Evolutionary conservation across 2,888 invertebrate species (phyloP).

Genomic region (Noctua janthina): DNA sequence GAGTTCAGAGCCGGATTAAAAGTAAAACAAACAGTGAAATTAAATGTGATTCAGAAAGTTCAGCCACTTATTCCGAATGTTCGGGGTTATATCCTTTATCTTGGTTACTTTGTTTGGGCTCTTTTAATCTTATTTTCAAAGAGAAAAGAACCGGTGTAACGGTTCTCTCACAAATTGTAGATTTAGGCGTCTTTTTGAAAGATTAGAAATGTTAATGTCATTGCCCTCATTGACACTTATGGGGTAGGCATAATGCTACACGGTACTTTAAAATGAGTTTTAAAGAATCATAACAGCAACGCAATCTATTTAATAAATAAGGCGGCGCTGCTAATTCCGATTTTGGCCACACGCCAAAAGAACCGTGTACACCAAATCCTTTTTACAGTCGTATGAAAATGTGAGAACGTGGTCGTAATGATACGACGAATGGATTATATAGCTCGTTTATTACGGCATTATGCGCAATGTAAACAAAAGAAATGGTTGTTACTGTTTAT

Average conservation of each 20-base stretch:
- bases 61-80: slow-evolving; percentile 66
- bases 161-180: slow-evolving; percentile 28
- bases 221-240: neutral
- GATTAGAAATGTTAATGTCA: slow-evolving; percentile 32
- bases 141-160: slow-evolving; percentile 39
- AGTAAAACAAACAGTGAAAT: slow-evolving; percentile 69
- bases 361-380: neutral
- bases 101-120: slow-evolving; percentile 69
- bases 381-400: slow-evolving; percentile 27
- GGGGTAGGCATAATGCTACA: neutral
- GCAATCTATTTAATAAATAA: neutral
- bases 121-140: slow-evolving; percentile 71
- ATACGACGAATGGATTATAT: slow-evolving; percentile 43
- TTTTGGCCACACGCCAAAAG: neutral
- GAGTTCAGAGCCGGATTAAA: slow-evolving; percentile 63
- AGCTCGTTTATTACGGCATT: slow-evolving; percentile 40
- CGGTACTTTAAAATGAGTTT: neutral
- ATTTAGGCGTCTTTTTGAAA: slow-evolving; percentile 28
- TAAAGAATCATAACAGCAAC: neutral
- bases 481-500: slow-evolving; percentile 28
- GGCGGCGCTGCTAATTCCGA: too few relatives aligned
- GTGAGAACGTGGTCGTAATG: slow-evolving; percentile 43
- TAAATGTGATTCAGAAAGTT: slow-evolving; percentile 77
- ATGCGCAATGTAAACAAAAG: slow-evolving; percentile 48
- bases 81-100: slow-evolving; percentile 72